Conservation (phyloP, 2,888 invertebrate species). For the Criorhina ranunculi region DNA sequence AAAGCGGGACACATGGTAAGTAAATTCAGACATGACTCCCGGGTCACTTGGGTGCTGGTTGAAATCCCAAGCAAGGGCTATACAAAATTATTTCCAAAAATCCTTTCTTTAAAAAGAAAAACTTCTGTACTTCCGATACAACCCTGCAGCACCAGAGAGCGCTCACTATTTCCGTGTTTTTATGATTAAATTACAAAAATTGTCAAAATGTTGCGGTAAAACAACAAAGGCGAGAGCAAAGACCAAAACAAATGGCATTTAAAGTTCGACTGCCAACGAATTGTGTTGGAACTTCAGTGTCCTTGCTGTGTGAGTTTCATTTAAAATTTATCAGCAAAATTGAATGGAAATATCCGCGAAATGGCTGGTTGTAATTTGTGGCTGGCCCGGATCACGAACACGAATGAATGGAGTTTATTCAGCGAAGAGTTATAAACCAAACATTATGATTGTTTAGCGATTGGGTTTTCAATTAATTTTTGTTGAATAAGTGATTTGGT, state of each 20-base stretch:
- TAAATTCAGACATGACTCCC: neutral
- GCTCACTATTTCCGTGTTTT: neutral
- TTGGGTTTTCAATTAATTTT: conserved; percentile 11
- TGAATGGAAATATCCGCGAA: neutral
- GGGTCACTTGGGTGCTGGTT: neutral
- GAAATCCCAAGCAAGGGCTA: neutral
- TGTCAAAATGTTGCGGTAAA: neutral
- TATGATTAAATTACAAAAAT: neutral
- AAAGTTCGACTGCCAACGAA: conserved; percentile 11
- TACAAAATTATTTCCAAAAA: neutral
- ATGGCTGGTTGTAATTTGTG: neutral
- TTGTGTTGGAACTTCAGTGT: conserved; percentile 15
- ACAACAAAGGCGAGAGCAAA: neutral
- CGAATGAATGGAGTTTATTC: neutral
- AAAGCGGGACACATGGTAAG: neutral
- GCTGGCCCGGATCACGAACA: neutral
- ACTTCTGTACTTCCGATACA: neutral
- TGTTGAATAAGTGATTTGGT: neutral
- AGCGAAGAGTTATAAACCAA: neutral
- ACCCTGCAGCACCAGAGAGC: neutral
- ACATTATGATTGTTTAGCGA: neutral
- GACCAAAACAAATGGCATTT: conserved; percentile 14
- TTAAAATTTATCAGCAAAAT: conserved; percentile 13
- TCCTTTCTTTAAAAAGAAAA: neutral
- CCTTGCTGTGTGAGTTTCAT: conserved; percentile 6